A percentile compares a stretch with the other conserved stretches of the same genome.
Evolutionary conservation across 2,888 invertebrate species (phyloP).

Genomic region (Unio pictorum): DNA sequence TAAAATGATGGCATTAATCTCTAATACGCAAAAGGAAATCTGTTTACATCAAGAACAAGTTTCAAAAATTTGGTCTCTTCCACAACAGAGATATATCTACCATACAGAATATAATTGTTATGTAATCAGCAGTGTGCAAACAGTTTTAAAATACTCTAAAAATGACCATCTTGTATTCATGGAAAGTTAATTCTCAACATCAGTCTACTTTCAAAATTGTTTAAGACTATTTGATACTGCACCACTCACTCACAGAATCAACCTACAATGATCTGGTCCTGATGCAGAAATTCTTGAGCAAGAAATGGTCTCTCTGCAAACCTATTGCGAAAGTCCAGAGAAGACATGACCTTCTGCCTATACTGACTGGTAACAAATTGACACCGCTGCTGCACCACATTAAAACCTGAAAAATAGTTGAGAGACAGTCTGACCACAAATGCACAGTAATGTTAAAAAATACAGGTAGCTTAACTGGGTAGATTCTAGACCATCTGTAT

Average conservation of each 20-base stretch:
- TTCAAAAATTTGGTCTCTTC: too few relatives aligned
- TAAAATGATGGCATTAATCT: too few relatives aligned
- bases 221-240: neutral
- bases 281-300: slow-evolving; percentile 47
- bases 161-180: too few relatives aligned
- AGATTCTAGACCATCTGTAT: too few relatives aligned
- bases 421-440: slow-evolving; percentile 13
- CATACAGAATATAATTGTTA: too few relatives aligned
- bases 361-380: slow-evolving; percentile 64
- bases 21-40: too few relatives aligned
- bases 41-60: too few relatives aligned
- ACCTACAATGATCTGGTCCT: slow-evolving; percentile 50
- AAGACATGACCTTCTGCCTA: slow-evolving; percentile 55
- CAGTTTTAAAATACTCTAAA: too few relatives aligned
- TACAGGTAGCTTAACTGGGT: too few relatives aligned
- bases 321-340: slow-evolving; percentile 65
- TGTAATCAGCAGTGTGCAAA: too few relatives aligned
- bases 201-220: neutral
- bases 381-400: slow-evolving; percentile 55
- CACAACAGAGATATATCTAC: too few relatives aligned
- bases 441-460: neutral
- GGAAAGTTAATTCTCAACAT: neutral
- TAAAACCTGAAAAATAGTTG: slow-evolving; percentile 40
- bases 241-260: neutral
- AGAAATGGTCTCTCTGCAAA: slow-evolving; percentile 65